A percentile compares a stretch with the other conserved stretches of the same genome.
These are phyloP conservation scores for Lethrus apterus DNA, from an alignment of 1,140 invertebrate species.

Conservation along the genomic window DNA sequence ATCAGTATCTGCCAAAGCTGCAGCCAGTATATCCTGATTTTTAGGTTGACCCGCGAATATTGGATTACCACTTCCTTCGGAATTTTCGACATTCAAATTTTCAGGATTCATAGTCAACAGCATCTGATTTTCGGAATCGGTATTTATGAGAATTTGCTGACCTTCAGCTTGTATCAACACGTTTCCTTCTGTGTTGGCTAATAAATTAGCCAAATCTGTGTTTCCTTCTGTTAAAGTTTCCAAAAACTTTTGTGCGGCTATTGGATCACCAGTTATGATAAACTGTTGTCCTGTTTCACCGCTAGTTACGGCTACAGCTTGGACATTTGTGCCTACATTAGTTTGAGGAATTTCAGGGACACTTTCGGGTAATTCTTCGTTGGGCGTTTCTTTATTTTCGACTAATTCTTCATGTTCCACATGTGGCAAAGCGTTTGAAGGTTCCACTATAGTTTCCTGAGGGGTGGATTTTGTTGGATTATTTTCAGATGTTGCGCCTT, in stretches of 20 bases:
- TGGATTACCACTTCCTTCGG: slow-evolving; percentile 25
- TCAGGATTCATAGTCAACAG: slow-evolving; percentile 37
- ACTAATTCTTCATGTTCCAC: background rate
- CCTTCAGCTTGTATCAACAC: slow-evolving; percentile 41
- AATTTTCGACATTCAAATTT: slow-evolving; percentile 19
- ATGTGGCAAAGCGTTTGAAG: background rate
- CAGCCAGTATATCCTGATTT: slow-evolving; percentile 65
- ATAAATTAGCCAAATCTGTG: slow-evolving; percentile 36
- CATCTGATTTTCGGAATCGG: slow-evolving; percentile 33
- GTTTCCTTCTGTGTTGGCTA: slow-evolving; percentile 36
- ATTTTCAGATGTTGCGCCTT: slow-evolving; percentile 14
- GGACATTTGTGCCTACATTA: background rate
- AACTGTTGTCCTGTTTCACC: slow-evolving; percentile 32
- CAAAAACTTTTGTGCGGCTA: slow-evolving; percentile 37
- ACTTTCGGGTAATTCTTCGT: background rate
- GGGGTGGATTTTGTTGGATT: background rate
- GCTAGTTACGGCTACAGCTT: slow-evolving; percentile 18
- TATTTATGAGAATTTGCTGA: slow-evolving; percentile 40
- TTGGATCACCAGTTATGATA: slow-evolving; percentile 38
- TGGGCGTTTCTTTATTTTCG: background rate
- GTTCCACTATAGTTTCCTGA: background rate
- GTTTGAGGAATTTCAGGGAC: background rate
- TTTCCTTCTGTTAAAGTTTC: slow-evolving; percentile 38
- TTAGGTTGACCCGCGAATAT: slow-evolving; percentile 38
- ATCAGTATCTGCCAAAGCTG: slow-evolving; percentile 67